These are phyloP conservation scores for Addax nasomaculatus DNA, from an alignment of 2,113 vertebrate species.

Conservation along the genomic window DNA sequence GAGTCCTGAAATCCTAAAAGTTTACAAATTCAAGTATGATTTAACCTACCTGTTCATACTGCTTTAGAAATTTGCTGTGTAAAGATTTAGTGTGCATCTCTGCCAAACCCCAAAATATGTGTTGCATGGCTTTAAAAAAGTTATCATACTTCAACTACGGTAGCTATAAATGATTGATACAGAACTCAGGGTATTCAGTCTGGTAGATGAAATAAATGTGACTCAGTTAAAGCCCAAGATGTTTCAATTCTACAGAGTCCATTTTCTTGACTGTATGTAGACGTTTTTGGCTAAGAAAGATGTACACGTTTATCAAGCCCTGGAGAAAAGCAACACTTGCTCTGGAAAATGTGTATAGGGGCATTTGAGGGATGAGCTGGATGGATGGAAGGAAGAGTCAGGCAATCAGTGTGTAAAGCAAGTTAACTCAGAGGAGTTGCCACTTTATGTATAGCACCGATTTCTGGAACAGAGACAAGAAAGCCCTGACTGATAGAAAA, in stretches of 20 bases:
- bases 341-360: background rate
- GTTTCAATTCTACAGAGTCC: background rate
- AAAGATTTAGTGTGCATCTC: background rate
- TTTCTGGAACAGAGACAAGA: background rate
- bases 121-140: background rate
- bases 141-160: background rate
- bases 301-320: background rate
- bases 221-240: background rate
- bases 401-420: background rate
- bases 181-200: background rate
- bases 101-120: background rate
- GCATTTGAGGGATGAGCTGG: background rate
- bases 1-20: background rate
- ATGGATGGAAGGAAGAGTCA: background rate
- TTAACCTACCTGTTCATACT: background rate
- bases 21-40: background rate
- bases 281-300: background rate
- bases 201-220: background rate
- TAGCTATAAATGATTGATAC: background rate
- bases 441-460: background rate
- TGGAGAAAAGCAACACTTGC: background rate
- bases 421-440: background rate
- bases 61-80: background rate
- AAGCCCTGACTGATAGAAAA: background rate
- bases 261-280: background rate